Base-by-base conservation (phyloP, 2,888 invertebrate species). In the Chrysolina americana region DNA sequence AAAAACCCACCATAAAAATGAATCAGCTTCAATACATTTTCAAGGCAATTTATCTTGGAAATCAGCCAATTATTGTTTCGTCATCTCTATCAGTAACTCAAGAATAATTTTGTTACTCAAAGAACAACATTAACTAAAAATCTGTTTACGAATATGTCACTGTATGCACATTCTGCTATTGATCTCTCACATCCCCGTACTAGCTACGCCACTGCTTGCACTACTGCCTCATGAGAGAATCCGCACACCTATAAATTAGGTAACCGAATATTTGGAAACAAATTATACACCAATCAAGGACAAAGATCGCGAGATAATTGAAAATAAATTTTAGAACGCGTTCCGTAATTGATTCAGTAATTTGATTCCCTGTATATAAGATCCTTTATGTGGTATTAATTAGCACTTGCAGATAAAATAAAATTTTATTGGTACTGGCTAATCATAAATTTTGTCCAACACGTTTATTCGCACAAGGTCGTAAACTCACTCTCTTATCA, bases 401-500 rank as follows among this genome's bases (percentile, higher is more conserved):
- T 65, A 65, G 47, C 44, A 65, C 41, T 65, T 44, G 47, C 23
- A 65, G 44, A 65, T 47, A 48, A 44, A 65, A 44, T 48, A 13
- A 47, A 47, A 4, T 47, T 44, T 41, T 65, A 47, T 65, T 17
- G 65, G 41, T 65, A 44, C 19, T 65, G 21, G 65, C 28, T 13
- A 53, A 69, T 69, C 69, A 41, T 69, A 69, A 69, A 69, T 59
- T 56, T 56, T 41, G 13, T 69, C 19, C 19, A 59, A 68, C 59
- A 53, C 41, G 59, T 68, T 68, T 68, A 68, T 41, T 44, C 19
- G 44, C 48, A 53, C 28, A 53, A 23, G 21, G 70, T 41, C 17
- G 50, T 74, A 74, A 74, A 70, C 64, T 65, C 48, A 68, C 69
- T 65, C 15, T 65, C 65, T 73, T 73, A 73, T 73, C 73, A 70